Evolutionary conservation across 2,888 invertebrate species (phyloP).

Genomic region (Thera obeliscata): DNA sequence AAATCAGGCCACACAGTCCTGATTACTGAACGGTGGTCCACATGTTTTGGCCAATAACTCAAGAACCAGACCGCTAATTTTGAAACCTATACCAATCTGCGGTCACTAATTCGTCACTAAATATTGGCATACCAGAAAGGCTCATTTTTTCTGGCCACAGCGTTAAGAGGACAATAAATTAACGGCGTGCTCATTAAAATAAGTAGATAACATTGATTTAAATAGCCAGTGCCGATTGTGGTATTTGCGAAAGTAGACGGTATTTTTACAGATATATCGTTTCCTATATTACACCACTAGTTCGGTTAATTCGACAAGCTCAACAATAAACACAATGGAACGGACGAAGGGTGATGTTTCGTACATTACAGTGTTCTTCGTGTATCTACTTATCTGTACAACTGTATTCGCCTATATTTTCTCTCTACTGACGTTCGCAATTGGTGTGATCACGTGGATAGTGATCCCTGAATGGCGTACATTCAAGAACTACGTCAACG

Average conservation of each 20-base stretch:
- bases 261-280: background rate
- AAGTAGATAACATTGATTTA: background rate
- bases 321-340: constrained; percentile 6
- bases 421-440: background rate
- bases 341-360: too few species aligned
- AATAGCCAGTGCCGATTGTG: background rate
- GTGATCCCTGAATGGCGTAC: constrained; percentile 17
- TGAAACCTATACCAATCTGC: too few species aligned
- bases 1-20: too few species aligned
- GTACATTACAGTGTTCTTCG: background rate
- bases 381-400: background rate
- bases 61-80: too few species aligned
- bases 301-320: constrained; percentile 4
- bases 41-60: too few species aligned
- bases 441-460: constrained; percentile 15
- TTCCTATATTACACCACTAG: background rate
- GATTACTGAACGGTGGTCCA: too few species aligned
- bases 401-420: background rate
- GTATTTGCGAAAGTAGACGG: background rate
- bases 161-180: background rate
- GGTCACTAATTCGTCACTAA: too few species aligned
- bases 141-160: too few species aligned
- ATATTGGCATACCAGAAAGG: too few species aligned
- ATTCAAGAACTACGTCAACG: constrained; percentile 17
- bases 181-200: background rate